These are phyloP conservation scores for Philaenus spumarius DNA, from an alignment of 1,140 invertebrate species.

Conservation along the genomic window DNA sequence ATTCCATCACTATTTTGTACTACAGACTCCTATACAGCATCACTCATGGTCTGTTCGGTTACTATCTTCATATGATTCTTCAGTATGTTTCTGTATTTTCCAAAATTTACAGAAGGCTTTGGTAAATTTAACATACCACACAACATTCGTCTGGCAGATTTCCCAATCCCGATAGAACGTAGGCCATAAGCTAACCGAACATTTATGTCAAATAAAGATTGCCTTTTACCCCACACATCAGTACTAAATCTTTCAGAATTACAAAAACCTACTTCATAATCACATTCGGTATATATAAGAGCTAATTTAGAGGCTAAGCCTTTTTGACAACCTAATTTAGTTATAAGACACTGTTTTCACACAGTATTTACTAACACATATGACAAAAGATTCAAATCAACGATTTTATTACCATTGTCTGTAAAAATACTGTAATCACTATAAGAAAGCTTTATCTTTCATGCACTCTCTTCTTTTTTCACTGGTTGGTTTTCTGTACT, in stretches of 20 bases:
- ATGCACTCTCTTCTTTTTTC: too few relatives aligned
- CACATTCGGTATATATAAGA: neutral
- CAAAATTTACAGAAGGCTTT: too few relatives aligned
- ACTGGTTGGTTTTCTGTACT: too few relatives aligned
- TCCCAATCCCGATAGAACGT: conserved; percentile 18
- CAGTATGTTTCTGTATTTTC: conserved; percentile 4
- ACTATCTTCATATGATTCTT: neutral
- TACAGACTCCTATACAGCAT: too few relatives aligned
- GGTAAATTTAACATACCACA: conserved; percentile 17
- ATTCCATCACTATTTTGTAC: neutral
- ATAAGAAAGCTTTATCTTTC: too few relatives aligned
- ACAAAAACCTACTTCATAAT: neutral
- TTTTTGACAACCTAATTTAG: neutral
- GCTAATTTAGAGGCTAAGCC: conserved; percentile 5
- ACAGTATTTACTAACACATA: neutral
- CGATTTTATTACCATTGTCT: neutral
- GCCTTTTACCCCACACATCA: neutral
- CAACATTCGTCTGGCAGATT: conserved; percentile 13
- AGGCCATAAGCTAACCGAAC: conserved; percentile 21
- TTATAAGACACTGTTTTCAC: neutral
- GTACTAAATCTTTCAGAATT: conserved; percentile 1
- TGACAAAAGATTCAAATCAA: neutral
- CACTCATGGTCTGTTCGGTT: too few relatives aligned
- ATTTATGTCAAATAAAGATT: conserved; percentile 19
- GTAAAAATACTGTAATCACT: too few relatives aligned